Base-by-base conservation (phyloP, 2,113 vertebrate genomes). In the Muscicapa adusta region DNA sequence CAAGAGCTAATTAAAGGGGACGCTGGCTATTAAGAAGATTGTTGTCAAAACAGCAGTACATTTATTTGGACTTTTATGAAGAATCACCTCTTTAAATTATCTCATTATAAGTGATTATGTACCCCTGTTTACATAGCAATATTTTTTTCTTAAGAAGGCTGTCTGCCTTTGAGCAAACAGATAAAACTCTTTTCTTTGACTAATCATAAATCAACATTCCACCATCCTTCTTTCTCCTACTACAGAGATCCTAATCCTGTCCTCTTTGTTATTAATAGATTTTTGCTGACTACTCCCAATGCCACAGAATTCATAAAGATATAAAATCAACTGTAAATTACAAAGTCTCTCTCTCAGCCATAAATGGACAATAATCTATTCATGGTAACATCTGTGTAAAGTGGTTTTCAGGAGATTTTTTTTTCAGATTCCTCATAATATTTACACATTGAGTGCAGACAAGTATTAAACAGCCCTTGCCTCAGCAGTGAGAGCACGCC, bases 301-400 rank as follows among this genome's bases (percentile, higher is more conserved):
- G 38, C 51, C 85, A 83, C 79, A 88, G 78, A 94, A 94, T 93
- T 94, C 75, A 38, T 1, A 66, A 56, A 86, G 71, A 85, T 61
- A 86, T 79, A 94, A 94, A 96, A 79, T 47, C 38, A 67, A 36
- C 88, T 66, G 33, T 90, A 76, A 91, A 83, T 90, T 80, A 83
- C 60, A 48, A 92, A 70, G 51, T 88, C 63, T 91, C 20, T 92
- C 85, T 24, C 29, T 86, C 2, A 0, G 67, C 94, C 91, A 88
- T 96, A 95, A 95, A 95, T 86, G 85, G 88, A 88, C 79, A 95
- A 92, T 86, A 80, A 93, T 85, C 88, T 96, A 38, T 77, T 85
- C 5, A 8, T 58, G 72, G 72, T 77, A 94, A 92, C 88, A 83
- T 94, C 88, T 86, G 72, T 2, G 3, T 92, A 71, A 93, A 94